Conservation (phyloP, 2,113 vertebrate genomes). For the Brienomyrus longianalis region DNA sequence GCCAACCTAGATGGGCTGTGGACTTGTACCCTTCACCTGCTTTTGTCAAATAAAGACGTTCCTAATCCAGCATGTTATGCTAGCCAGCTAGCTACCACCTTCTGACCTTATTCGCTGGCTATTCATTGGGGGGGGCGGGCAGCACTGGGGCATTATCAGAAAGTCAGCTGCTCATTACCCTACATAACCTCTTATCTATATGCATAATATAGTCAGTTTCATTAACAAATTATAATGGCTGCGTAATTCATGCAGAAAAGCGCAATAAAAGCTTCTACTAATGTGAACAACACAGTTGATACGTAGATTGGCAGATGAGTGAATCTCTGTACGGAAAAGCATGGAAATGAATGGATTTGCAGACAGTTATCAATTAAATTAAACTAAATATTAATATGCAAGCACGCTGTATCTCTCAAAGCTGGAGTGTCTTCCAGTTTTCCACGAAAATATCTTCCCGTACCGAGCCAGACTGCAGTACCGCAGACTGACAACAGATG, state of each 20-base stretch:
- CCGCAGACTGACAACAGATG: constrained; percentile 25
- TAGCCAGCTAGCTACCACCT: not conserved
- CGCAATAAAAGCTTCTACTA: not conserved
- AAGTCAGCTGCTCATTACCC: not conserved
- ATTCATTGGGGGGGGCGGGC: not conserved
- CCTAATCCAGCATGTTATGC: not conserved
- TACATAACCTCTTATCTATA: not conserved
- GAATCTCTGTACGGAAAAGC: not conserved
- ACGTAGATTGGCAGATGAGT: not conserved
- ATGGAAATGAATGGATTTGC: not conserved
- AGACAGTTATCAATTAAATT: constrained; percentile 3
- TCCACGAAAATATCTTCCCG: not conserved
- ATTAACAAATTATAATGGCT: not conserved
- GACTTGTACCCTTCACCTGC: not conserved
- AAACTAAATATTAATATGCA: constrained; percentile 3
- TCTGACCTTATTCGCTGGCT: not conserved
- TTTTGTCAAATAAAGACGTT: not conserved
- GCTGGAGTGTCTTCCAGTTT: not conserved
- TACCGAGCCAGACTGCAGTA: not conserved
- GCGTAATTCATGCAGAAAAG: not conserved
- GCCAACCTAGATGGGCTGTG: not conserved
- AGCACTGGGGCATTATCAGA: not conserved
- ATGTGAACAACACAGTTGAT: not conserved
- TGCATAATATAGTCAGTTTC: not conserved
- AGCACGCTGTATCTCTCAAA: not conserved